Percentiles rank a stretch among this genome's conserved stretches.
Evolutionary conservation across 1,140 invertebrate species (phyloP).

Genomic region (Nephila pilipes): DNA sequence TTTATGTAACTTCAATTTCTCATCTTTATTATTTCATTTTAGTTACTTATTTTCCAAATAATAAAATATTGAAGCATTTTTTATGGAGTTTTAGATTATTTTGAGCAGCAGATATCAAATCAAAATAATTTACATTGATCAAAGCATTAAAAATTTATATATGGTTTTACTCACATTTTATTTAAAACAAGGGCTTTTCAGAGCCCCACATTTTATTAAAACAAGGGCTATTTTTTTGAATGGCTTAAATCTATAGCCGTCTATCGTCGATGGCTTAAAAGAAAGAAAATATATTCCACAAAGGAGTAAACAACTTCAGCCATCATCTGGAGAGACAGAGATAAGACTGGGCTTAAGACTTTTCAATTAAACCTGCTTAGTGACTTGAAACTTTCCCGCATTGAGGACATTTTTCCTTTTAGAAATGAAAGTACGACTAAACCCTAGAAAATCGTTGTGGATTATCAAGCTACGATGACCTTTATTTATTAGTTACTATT

Average conservation of each 20-base stretch:
- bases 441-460: too few relatives aligned
- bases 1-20: too few relatives aligned
- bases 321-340: background rate
- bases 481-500: too few relatives aligned
- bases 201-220: background rate
- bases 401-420: background rate
- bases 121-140: background rate
- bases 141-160: background rate
- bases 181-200: background rate
- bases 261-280: background rate
- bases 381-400: background rate
- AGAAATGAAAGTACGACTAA: background rate
- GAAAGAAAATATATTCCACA: background rate
- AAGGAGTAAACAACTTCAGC: background rate
- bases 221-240: background rate
- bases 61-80: too few relatives aligned
- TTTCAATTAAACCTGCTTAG: background rate
- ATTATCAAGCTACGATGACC: too few relatives aligned
- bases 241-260: background rate
- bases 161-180: background rate
- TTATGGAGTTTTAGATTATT: too few relatives aligned
- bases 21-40: too few relatives aligned
- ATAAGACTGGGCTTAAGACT: constrained; percentile 1
- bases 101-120: too few relatives aligned
- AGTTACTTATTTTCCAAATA: too few relatives aligned